A percentile compares a stretch with the other conserved stretches of the same genome.
phyloP scores from a whole-genome alignment of 2,888 invertebrate genomes.

The Ornithoptera alexandrae region DNA sequence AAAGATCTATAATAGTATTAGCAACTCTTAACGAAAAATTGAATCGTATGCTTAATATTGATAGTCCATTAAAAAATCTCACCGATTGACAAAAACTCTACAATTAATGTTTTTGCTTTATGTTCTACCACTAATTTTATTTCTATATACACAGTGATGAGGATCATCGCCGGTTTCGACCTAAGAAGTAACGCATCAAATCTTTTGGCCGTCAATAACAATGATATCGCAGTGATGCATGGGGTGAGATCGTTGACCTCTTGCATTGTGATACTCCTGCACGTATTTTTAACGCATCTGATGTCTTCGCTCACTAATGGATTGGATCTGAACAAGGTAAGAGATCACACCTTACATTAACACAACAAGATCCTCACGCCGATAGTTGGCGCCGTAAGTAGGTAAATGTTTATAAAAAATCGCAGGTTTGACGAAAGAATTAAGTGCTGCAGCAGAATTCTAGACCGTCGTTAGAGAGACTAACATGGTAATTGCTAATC shows the following conservation, averaged over 20 bases:
- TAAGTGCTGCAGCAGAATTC: no score
- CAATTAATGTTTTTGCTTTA: neutral
- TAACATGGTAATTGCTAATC: no score
- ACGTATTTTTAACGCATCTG: slow-evolving; percentile 33
- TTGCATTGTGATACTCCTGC: slow-evolving; percentile 32
- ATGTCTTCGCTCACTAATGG: slow-evolving; percentile 36
- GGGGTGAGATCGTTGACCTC: slow-evolving; percentile 38
- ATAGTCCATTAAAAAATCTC: no score
- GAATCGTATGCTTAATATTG: no score
- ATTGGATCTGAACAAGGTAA: slow-evolving; percentile 40
- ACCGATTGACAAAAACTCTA: no score
- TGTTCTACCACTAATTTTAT: neutral
- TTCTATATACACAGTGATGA: slow-evolving; percentile 2
- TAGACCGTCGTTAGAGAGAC: no score
- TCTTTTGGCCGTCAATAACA: slow-evolving; percentile 35
- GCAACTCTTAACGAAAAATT: no score
- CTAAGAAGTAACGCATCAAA: slow-evolving; percentile 38
- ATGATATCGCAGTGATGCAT: slow-evolving; percentile 41
- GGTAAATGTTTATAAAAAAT: no score
- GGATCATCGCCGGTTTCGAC: slow-evolving; percentile 40
- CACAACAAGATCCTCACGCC: no score
- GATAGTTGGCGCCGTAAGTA: no score
- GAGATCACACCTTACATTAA: neutral
- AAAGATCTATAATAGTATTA: no score
- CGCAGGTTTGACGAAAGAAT: no score